Evolutionary conservation across 1,140 invertebrate species (phyloP), one percentile per base, ranked within the genome.

Genomic region (Macrobrachium nipponense): DNA sequence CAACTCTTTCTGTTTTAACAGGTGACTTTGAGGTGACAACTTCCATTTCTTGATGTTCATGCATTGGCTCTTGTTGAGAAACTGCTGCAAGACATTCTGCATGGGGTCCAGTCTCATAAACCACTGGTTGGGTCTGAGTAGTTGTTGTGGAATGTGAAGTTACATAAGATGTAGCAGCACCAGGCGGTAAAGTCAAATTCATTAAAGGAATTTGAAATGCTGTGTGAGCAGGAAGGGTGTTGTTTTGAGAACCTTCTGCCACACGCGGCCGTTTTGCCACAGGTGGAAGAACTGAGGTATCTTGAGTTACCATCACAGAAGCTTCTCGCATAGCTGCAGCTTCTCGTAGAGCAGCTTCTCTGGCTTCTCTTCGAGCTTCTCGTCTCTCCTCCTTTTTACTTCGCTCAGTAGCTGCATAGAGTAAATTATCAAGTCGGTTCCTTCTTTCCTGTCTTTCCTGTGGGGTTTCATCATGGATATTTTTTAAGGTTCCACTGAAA

Each of bases 301-400:
- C 82, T 27, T 84, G 68, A n/a, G 82, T 51, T 59, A 76, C 10
- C 44, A 76, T 84, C n/a, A 76, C 61, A 17, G 82, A 77, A 51
- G 82, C 23, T 18, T 87, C 85, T 8, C 85, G 78, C 15, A 77
- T 61, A 36, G 85, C 70, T n/a, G 85, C 78, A 62, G 85, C 85
- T 62, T 87, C 85, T 17, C 85, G 79, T 18, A 87, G 61, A 18
- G 85, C 85, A 36, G 85, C 85, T 79, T 87, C 85, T 20, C 85
- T 68, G 14, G 85, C 85, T 73, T 87, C 85, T 4, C 85, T 79
- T 12, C 79, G 78, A 59, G 85, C 85, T 64, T 87, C 85, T 44
- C 85, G 72, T 75, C 85, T 64, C 72, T 87, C 85, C 17, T 87
- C 85, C 72, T 87, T 87, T 44, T 87, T 87, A 51, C 85, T 87